Percentiles rank a stretch among this genome's conserved stretches.
Evolutionary conservation across 2,113 vertebrate species (phyloP).

Genomic region (Menidia beryllina): DNA sequence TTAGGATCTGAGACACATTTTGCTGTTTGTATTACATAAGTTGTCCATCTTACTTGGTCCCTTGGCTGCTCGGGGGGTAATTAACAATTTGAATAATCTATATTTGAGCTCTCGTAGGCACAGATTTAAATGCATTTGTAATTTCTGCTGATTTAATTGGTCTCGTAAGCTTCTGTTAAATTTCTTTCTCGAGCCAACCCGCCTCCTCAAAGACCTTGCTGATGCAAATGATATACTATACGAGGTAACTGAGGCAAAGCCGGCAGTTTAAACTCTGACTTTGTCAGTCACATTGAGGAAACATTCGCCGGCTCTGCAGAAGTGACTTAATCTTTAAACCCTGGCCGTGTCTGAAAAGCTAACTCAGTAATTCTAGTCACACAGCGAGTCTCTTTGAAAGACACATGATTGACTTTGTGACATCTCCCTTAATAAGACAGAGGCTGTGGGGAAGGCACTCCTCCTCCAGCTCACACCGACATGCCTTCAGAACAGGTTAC

Average conservation of each 20-base stretch:
- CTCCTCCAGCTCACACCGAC: too few species aligned
- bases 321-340: slow-evolving; percentile 26
- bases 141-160: background rate
- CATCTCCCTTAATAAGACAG: background rate
- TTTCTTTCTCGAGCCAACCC: slow-evolving; percentile 12
- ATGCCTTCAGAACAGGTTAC: background rate
- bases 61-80: too few species aligned
- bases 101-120: too few species aligned
- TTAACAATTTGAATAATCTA: too few species aligned
- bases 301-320: slow-evolving; percentile 5
- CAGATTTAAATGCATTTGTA: too few species aligned
- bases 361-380: background rate
- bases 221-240: slow-evolving; percentile 30
- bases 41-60: too few species aligned
- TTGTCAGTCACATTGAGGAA: slow-evolving; percentile 37
- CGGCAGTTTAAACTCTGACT: slow-evolving; percentile 43
- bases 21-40: too few species aligned
- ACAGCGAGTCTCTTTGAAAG: background rate
- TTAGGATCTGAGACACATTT: too few species aligned
- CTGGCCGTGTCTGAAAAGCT: background rate
- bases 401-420: background rate
- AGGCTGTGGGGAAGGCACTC: background rate
- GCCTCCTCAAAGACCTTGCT: slow-evolving; percentile 40
- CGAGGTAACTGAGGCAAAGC: slow-evolving; percentile 15
- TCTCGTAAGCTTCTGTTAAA: background rate